Base-by-base conservation (phyloP, 2,888 invertebrate species). In the Drosophila vallismaia region DNA sequence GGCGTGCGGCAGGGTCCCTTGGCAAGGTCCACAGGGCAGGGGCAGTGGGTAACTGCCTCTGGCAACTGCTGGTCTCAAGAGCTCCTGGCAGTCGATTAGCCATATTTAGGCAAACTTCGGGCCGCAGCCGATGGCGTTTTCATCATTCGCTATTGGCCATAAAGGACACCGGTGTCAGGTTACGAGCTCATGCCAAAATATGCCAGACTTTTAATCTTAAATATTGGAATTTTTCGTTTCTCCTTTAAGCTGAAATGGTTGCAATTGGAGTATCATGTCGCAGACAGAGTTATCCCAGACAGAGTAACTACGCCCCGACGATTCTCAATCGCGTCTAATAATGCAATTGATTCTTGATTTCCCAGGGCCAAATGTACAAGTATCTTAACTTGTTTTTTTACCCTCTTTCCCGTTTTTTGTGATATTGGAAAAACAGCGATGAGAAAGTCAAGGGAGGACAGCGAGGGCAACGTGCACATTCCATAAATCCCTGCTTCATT, bases 401-500 rank as follows among this genome's bases (percentile, higher is more conserved):
- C 12, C 36, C 36, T n/a, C 36, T n/a, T 1, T 44, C 7, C 7
- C 8, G 19, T 44, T 10, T 42, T 42, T 42, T 14, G 14, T 5
- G 42, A 14, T 42, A 8, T 19, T 42, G 42, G 51, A 10, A 33
- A 31, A 33, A 42, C 9, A 8, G n/a, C 9, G 19, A 14, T 33
- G 49, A 49, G 9, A 14, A 31, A 9, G 48, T 9, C 31, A 26
- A 3, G 33, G 33, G 40, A 44, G 68, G 51, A n/a, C 26, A 59
- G 72, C 70, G 64, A 75, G 86, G 79, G 78, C 75, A 88, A 76
- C 74, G 77, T 70, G 86, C 80, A 71, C 78, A 76, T 86, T 80
- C 72, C 84, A 88, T 89, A 89, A 89, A 89, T 89, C 88, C 75
- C 82, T 73, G 84, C 89, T 89, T 89, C 88, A 90, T 90, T 89